Conservation (phyloP, 1,140 invertebrate genomes). For the Procambarus virginalis region DNA sequence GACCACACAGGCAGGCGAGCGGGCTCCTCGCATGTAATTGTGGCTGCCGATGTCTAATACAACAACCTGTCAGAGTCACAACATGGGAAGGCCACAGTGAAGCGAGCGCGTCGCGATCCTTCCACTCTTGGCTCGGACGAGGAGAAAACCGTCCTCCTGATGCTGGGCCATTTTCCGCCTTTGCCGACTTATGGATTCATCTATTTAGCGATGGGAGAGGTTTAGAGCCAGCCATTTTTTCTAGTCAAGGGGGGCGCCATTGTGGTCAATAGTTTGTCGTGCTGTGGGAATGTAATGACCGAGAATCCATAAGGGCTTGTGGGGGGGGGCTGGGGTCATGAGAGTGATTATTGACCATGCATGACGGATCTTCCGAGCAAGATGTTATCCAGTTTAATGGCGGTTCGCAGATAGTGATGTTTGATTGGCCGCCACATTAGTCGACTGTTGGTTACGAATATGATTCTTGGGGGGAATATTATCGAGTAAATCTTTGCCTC, state of each 20-base stretch:
- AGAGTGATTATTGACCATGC: background rate
- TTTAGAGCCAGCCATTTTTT: no score
- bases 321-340: background rate
- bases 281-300: background rate
- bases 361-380: background rate
- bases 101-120: constrained; percentile 22
- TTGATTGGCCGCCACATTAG: background rate
- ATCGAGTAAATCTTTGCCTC: background rate
- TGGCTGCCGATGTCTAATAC: constrained; percentile 51
- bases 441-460: no score
- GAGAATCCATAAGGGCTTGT: background rate
- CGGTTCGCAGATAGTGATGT: background rate
- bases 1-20: constrained; percentile 38
- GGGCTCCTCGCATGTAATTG: constrained; percentile 45
- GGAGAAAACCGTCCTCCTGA: no score
- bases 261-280: no score
- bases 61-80: constrained; percentile 46
- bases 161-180: no score
- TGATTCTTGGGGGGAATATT: background rate
- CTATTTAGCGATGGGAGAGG: no score
- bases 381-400: background rate
- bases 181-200: no score
- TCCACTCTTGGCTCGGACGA: background rate
- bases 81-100: constrained; percentile 39
- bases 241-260: no score